These are phyloP conservation scores for Imbricaverruca yamaguchii DNA, from an alignment of 2,888 invertebrate genomes.

Conservation along the genomic window DNA sequence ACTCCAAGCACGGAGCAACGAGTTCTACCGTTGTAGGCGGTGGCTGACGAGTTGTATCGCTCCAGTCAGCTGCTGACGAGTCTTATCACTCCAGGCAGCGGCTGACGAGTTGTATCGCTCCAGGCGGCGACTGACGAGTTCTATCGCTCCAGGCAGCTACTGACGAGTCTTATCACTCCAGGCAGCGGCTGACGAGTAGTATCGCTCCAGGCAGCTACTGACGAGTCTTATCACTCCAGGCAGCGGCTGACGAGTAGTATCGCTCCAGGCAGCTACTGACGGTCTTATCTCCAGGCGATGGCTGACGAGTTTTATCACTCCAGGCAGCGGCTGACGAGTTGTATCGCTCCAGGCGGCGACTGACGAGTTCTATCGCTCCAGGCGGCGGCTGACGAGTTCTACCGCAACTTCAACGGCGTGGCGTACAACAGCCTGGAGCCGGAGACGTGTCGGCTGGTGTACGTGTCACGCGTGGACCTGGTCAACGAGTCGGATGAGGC, in stretches of 20 bases:
- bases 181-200: not conserved
- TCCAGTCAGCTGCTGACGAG: not conserved
- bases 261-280: constrained; percentile 62
- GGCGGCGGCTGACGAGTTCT: constrained; percentile 82
- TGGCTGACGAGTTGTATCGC: constrained; percentile 84
- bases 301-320: constrained; percentile 26
- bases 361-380: constrained; percentile 40
- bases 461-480: constrained; percentile 87
- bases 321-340: constrained; percentile 81
- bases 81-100: constrained; percentile 50
- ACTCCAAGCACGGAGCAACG: constrained; percentile 35
- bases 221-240: constrained; percentile 70
- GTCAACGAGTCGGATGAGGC: constrained; percentile 61
- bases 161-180: constrained; percentile 70
- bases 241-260: too few species aligned
- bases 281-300: constrained; percentile 60
- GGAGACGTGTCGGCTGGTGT: constrained; percentile 85
- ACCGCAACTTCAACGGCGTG: constrained; percentile 81
- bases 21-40: constrained; percentile 47
- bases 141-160: constrained; percentile 58
- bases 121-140: constrained; percentile 17
- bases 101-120: constrained; percentile 86
- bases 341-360: constrained; percentile 49
- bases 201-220: constrained; percentile 59
- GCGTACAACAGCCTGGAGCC: constrained; percentile 91